Evolutionary conservation across 2,888 invertebrate genomes (phyloP), one percentile per base, ranked within the genome.

Genomic region (Patella caerulea): DNA sequence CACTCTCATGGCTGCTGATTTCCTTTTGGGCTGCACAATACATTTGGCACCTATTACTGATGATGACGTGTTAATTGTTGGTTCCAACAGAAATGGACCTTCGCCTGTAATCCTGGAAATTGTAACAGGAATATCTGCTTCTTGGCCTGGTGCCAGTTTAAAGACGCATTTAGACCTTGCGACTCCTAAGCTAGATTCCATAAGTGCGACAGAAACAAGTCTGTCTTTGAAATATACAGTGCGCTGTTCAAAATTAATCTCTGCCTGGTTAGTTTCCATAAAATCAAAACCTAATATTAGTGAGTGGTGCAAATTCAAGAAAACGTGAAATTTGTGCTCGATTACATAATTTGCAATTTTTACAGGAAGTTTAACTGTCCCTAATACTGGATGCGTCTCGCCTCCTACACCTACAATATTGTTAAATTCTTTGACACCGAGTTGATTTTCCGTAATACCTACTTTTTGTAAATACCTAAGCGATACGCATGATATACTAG

Each of bases 241-340:
- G 70, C 73, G 69, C 29, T 79, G 71, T 9, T 59, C 71, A 59
- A 77, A 80, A 55, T 83, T 76, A 11, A 81, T 75, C 59, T 65
- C 71, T 14, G 80, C 79, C 17, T 75, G 52, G 29, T 83, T 76
- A 12, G 72, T 72, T 15, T 71, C 77, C 19, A 83, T 69, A 56
- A 83, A 83, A 74, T 83, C 83, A 17, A 77, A 17, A 65, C 81
- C 83, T 59, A 80, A 34, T n/a, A 80, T 56, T 1, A 80, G 7
- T 0, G 71, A 59, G 19, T 75, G 73, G 9, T 71, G 71, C 15
- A 78, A 29, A 9, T 72, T n/a, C 1, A 29, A 3, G 1, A 80
- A 54, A 0, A 80, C 73, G 29, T 78, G 29, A 29, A 80, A 75
- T 7, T 70, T 78, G 54, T 75, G 75, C 7, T 52, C 11, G 11